Percentiles rank a stretch among this genome's conserved stretches.
Evolutionary conservation across 2,888 invertebrate genomes (phyloP).

Genomic region (Caenorhabditis afra): DNA sequence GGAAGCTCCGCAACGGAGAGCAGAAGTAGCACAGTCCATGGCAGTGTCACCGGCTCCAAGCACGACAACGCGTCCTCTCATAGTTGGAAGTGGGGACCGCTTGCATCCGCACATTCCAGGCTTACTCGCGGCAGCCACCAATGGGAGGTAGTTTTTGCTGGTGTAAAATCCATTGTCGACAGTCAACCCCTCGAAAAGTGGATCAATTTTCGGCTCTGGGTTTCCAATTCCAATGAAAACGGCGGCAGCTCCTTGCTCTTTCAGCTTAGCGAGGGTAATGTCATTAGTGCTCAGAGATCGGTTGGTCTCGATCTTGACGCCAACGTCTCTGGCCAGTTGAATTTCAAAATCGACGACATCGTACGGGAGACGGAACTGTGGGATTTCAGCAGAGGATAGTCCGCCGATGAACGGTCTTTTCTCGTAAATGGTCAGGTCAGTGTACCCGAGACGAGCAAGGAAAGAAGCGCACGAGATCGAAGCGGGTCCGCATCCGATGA

Average conservation of each 20-base stretch:
- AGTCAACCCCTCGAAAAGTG: conserved; percentile 87
- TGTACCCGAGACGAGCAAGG: conserved; percentile 93
- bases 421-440: conserved; percentile 92
- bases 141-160: conserved; percentile 93
- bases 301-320: conserved; percentile 88
- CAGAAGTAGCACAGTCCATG: conserved; percentile 97
- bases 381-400: conserved; percentile 91
- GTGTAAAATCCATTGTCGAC: conserved; percentile 92
- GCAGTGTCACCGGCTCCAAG: conserved; percentile 96
- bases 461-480: conserved; percentile 97
- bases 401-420: conserved; percentile 91
- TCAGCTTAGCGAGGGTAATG: conserved; percentile 84
- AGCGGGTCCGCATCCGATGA: conserved; percentile 96
- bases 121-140: conserved; percentile 92
- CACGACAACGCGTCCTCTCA: conserved; percentile 91
- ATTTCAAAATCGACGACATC: conserved; percentile 95
- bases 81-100: conserved; percentile 85
- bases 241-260: conserved; percentile 80
- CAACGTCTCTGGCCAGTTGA: conserved; percentile 91
- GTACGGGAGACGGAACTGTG: conserved; percentile 94
- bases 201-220: conserved; percentile 90
- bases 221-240: conserved; percentile 87
- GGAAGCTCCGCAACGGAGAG: conserved; percentile 90
- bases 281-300: conserved; percentile 85
- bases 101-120: conserved; percentile 90